Evolutionary conservation across 1,140 invertebrate species (phyloP).

Genomic region (Contarinia nasturtii): DNA sequence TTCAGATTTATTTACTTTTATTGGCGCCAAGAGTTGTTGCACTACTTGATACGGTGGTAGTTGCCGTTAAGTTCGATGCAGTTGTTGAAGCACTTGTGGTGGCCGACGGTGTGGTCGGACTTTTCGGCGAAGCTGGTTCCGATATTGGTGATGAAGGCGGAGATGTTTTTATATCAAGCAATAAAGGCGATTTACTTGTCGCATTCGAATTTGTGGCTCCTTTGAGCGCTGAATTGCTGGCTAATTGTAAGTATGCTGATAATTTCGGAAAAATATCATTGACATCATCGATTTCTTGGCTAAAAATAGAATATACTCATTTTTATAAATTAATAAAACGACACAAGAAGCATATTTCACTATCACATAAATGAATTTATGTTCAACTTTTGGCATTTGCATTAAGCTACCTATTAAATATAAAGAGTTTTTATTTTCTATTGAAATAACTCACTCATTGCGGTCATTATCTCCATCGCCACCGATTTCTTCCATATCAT

Average conservation of each 20-base stretch:
- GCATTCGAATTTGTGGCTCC: neutral
- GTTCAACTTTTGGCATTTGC: too few species aligned
- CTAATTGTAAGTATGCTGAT: conserved; percentile 2
- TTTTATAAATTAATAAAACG: neutral
- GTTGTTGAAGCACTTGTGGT: conserved; percentile 3
- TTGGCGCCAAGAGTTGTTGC: neutral
- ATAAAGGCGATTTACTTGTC: neutral
- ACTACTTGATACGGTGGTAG: neutral
- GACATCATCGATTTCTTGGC: neutral
- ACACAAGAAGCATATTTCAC: neutral
- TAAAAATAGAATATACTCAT: neutral
- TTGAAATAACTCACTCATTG: neutral
- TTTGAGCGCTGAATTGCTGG: neutral
- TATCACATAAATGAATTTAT: too few species aligned
- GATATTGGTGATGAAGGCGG: neutral
- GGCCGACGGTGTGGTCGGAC: conserved; percentile 10
- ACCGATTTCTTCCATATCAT: conserved; percentile 10
- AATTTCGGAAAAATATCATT: conserved; percentile 5
- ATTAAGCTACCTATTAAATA: too few species aligned
- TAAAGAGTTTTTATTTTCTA: too few species aligned
- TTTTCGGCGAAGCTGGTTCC: conserved; percentile 5
- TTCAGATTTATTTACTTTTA: too few species aligned
- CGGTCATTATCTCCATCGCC: neutral
- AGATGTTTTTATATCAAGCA: neutral
- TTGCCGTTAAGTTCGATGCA: neutral